These are phyloP conservation scores for Gnatocerus cornutus DNA, from an alignment of 2,888 invertebrate genomes.

Conservation along the genomic window DNA sequence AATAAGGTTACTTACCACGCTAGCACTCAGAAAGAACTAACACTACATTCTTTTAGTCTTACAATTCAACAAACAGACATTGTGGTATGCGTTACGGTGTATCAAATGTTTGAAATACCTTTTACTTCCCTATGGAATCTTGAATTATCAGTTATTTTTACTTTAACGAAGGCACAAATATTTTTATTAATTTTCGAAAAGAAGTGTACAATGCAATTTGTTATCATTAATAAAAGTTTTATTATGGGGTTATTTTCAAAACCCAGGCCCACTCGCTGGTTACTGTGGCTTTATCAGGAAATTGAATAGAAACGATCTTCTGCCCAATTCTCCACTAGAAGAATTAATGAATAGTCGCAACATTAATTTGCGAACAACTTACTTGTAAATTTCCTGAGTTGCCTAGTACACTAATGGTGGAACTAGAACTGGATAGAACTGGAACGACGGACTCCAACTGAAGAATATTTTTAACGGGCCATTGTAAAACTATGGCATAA, in stretches of 20 bases:
- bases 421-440: constrained; percentile 3
- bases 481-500: constrained; percentile 81
- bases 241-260: constrained; percentile 18
- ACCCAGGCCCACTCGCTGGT: constrained; percentile 44
- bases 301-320: constrained; percentile 17
- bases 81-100: neutral
- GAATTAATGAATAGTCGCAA: constrained; percentile 1
- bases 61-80: neutral
- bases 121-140: no score
- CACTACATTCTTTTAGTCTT: neutral
- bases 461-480: constrained; percentile 73
- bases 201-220: no score
- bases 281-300: constrained; percentile 36
- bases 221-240: no score
- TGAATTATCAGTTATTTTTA: no score
- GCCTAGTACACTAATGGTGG: constrained; percentile 18
- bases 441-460: constrained; percentile 20
- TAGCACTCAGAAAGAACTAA: no score
- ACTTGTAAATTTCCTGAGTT: constrained; percentile 7
- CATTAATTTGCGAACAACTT: neutral
- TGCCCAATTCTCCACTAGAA: constrained; percentile 39
- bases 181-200: no score
- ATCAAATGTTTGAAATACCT: no score
- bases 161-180: no score
- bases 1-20: no score